These are phyloP conservation scores for Grammomys dolichurus DNA, from an alignment of 2,113 vertebrate genomes.

Conservation along the genomic window DNA sequence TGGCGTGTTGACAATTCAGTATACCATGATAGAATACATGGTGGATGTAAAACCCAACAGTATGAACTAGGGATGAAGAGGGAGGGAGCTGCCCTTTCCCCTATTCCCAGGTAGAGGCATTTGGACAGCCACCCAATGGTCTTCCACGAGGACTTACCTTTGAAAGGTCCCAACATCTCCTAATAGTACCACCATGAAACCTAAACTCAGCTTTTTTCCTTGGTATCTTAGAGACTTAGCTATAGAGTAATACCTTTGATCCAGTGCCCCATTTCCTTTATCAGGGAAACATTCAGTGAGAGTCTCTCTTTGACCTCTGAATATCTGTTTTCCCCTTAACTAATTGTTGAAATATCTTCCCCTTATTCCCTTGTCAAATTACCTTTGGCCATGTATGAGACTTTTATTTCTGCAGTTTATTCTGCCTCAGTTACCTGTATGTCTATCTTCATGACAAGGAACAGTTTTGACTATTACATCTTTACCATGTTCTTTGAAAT, in stretches of 20 bases:
- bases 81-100: background rate
- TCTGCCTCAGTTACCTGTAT: background rate
- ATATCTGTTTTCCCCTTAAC: background rate
- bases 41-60: background rate
- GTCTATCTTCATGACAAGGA: background rate
- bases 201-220: background rate
- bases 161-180: background rate
- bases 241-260: constrained; percentile 14
- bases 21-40: background rate
- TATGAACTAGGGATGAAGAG: background rate
- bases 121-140: too few relatives aligned
- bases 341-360: background rate
- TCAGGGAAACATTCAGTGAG: background rate
- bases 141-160: too few relatives aligned
- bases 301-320: background rate
- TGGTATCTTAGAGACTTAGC: background rate
- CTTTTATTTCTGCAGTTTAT: background rate
- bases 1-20: too few relatives aligned
- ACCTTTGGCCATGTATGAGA: background rate
- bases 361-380: background rate
- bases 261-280: background rate
- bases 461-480: background rate
- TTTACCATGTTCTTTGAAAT: background rate
- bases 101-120: background rate
- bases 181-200: background rate